Evolutionary conservation across 1,140 invertebrate genomes (phyloP), one percentile per base, ranked within the genome.

Genomic region (Drosophila mayri): DNA sequence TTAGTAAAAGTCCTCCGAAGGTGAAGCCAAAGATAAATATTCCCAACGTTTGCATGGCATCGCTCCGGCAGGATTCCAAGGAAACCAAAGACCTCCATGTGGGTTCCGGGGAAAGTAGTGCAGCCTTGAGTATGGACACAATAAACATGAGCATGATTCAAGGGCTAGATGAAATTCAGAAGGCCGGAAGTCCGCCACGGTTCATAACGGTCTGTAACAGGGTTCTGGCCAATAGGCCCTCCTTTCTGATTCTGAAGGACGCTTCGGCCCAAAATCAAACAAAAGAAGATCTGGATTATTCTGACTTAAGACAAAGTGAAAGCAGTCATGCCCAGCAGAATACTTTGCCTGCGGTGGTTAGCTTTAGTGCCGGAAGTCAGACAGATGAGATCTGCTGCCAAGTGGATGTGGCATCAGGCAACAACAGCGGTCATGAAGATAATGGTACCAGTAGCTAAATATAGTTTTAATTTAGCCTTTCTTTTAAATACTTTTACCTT

Each of bases 161-260:
- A 28, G 30, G 12, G 14, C 49, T n/a, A 62, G 44, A 66, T 16
- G 50, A 44, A 4, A 28, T 60, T 30, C 28, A 54, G 10, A 57
- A 28, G 4, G 5, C 40, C 1, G 40, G 7, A n/a, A 41, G n/a
- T 6, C n/a, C 52, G 11, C 30, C 62, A 16, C 61, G 44, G 3
- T 82, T 79, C 8, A 66, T 82, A 0, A 72, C 62, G 22, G 61
- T 66, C 10, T 55, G 70, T 41, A 72, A 83, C 10, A 73, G 72
- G 40, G 62, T 73, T 11, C 12, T 71, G 16, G 32, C 20, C 0
- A 65, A 52, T 37, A 82, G 81, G 6, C 79, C 83, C 1, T 76
- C 79, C 2, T 87, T 87, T 65, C 54, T 87, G 16, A 65, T 86
- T 2, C 54, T 87, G 2, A 62, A 87, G 32, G 82, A 85, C 40